phyloP scores from a whole-genome alignment of 2,888 invertebrate genomes.

The Chorisops tibialis region DNA sequence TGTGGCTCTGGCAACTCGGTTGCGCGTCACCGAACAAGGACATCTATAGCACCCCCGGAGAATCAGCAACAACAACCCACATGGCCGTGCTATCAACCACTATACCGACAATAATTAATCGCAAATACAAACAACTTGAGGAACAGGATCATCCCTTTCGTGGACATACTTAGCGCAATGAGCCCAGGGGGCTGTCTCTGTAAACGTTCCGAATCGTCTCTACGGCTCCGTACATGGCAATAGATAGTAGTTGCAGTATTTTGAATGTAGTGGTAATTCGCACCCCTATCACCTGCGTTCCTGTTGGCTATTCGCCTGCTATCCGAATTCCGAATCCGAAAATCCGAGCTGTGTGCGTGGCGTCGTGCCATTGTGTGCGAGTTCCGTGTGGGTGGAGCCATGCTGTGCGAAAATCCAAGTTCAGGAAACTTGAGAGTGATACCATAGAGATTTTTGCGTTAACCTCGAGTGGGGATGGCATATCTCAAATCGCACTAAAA shows the following conservation, averaged over 20 bases:
- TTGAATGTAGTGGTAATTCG: conserved; percentile 8
- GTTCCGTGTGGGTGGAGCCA: conserved; percentile 29
- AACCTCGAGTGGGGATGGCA: conserved; percentile 5
- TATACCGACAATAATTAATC: conserved; percentile 30
- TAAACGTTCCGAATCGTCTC: not conserved
- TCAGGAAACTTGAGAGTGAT: conserved; percentile 1
- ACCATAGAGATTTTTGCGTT: conserved; percentile 14
- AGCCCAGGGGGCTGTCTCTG: conserved; percentile 24
- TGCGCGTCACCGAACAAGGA: conserved; percentile 2
- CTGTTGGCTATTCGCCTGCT: conserved; percentile 11
- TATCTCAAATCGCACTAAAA: not conserved
- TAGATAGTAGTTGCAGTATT: conserved; percentile 1
- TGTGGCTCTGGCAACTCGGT: conserved; percentile 5
- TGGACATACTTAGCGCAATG: conserved; percentile 24
- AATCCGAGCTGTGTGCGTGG: not conserved
- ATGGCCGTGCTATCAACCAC: conserved; percentile 21
- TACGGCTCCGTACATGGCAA: not conserved
- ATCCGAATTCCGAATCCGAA: conserved; percentile 17
- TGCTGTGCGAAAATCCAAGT: conserved; percentile 2
- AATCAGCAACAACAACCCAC: conserved; percentile 17
- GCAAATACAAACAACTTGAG: conserved; percentile 30
- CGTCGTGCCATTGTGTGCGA: conserved; percentile 8
- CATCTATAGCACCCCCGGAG: conserved; percentile 15
- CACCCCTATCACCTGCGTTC: conserved; percentile 1
- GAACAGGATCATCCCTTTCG: conserved; percentile 32